Evolutionary conservation across 2,113 vertebrate species (phyloP), one percentile per base, ranked within the genome.

Genomic region (Tachuris rubrigastra): DNA sequence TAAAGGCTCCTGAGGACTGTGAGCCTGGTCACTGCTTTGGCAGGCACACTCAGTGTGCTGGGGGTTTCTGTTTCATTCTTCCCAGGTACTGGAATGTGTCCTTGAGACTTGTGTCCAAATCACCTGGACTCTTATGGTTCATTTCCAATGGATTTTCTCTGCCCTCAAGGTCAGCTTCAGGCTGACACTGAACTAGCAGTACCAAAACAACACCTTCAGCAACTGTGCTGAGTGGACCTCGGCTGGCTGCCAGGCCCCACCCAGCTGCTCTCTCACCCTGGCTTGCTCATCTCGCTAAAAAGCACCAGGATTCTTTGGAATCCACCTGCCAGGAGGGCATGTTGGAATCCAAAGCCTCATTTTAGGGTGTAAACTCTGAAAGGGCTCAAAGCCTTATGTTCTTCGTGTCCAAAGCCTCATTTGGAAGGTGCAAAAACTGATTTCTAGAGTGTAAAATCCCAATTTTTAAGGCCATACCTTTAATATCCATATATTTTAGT

Each of bases 31-130:
- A 30, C 15, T 46, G 28, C 16, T 75, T 60, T 60, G 33, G 28
- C 13, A 53, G 30, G 20, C 7, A 12, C 23, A 30, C 39, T 68
- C 0, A 0, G 12, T 20, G 16, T 46, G 21, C 24, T 75, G 24
- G 24, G 20, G 6, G 7, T 17, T 75, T 75, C 69, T 75, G 12
- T 53, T 75, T 25, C 30, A 5, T 53, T 68, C 24, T 82, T 68
- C 28, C 53, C 28, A 53, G 28, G 12, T 46, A 21, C 39, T n/a
- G 24, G 16, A 67, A 75, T 41, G 16, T 30, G 46, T n/a, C 60
- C 23, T 21, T 46, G 39, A 60, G 39, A n/a, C 33, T 74, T 60
- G 10, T 14, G 8, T 30, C 67, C 33, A 17, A 68, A 82, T 41
- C 24, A n/a, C 28, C 20, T 68, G n/a, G 22, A 16, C 8, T 68